Percentiles rank a stretch among this genome's conserved stretches.
These are phyloP conservation scores for Drosophila neocordata DNA, from an alignment of 1,140 invertebrate genomes.

Conservation along the genomic window DNA sequence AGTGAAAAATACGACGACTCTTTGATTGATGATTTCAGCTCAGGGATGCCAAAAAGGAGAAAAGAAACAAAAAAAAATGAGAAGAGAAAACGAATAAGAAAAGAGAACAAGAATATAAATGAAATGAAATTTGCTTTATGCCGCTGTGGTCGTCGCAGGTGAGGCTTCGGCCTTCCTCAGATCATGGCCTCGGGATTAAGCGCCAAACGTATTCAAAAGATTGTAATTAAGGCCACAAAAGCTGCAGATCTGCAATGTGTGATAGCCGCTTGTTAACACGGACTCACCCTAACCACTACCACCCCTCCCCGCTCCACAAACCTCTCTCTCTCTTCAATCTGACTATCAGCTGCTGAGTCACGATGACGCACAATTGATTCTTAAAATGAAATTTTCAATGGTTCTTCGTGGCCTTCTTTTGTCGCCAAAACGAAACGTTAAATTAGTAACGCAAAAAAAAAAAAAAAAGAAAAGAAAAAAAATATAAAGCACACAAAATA, in stretches of 20 bases:
- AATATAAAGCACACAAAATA: constrained; percentile 21
- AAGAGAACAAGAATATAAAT: constrained; percentile 19
- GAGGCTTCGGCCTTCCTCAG: constrained; percentile 28
- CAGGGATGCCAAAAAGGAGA: constrained; percentile 63
- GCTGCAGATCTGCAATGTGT: constrained; percentile 74
- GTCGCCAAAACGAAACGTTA: constrained; percentile 66
- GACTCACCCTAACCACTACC: constrained; percentile 20
- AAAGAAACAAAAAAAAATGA: neutral
- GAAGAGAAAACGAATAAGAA: constrained; percentile 34
- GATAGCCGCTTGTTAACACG: constrained; percentile 75
- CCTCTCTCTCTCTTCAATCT: neutral
- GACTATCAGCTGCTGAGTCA: constrained; percentile 58
- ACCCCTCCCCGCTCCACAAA: neutral
- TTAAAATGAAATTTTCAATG: constrained; percentile 42
- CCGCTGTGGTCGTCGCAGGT: constrained; percentile 41
- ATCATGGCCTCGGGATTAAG: constrained; percentile 77
- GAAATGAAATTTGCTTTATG: constrained; percentile 60
- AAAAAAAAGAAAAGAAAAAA: constrained; percentile 26
- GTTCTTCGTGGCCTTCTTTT: constrained; percentile 34
- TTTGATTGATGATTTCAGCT: constrained; percentile 79
- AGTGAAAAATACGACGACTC: constrained; percentile 24
- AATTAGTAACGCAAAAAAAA: constrained; percentile 64
- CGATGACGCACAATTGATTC: constrained; percentile 77
- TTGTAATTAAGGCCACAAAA: constrained; percentile 81
- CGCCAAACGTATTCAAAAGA: constrained; percentile 81